Evolutionary conservation across 2,888 invertebrate species (phyloP).

Genomic region (Lutraria lutraria): DNA sequence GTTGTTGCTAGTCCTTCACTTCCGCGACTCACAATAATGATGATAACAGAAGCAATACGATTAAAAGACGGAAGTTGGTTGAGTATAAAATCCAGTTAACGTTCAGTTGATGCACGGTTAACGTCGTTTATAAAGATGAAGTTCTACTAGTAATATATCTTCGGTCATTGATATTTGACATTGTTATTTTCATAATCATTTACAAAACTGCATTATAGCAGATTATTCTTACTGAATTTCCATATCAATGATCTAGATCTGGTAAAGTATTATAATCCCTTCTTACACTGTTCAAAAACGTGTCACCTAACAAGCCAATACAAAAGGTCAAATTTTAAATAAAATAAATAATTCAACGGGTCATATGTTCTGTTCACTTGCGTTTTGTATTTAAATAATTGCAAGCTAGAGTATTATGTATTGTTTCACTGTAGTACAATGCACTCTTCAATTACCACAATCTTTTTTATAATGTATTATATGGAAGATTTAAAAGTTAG

Average conservation of each 20-base stretch:
- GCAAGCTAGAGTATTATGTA: too few relatives aligned
- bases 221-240: conserved; percentile 4
- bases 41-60: background rate
- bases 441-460: too few relatives aligned
- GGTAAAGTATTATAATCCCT: background rate
- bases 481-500: too few relatives aligned
- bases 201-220: conserved; percentile 2
- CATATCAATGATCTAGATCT: background rate
- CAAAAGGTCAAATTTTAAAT: background rate
- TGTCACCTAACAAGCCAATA: background rate
- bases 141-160: background rate
- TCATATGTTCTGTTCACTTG: background rate
- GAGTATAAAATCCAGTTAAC: conserved; percentile 10
- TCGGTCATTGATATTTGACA: conserved; percentile 18
- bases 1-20: conserved; percentile 25
- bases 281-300: background rate
- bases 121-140: too few relatives aligned
- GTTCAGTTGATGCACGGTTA: background rate
- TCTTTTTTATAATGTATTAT: too few relatives aligned
- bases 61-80: conserved; percentile 17
- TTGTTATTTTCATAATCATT: conserved; percentile 5
- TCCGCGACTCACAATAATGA: conserved; percentile 6
- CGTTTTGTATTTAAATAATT: too few relatives aligned
- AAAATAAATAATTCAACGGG: background rate
- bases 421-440: too few relatives aligned